Conservation (phyloP, 2,113 vertebrate genomes). For the Electrona antarctica region DNA sequence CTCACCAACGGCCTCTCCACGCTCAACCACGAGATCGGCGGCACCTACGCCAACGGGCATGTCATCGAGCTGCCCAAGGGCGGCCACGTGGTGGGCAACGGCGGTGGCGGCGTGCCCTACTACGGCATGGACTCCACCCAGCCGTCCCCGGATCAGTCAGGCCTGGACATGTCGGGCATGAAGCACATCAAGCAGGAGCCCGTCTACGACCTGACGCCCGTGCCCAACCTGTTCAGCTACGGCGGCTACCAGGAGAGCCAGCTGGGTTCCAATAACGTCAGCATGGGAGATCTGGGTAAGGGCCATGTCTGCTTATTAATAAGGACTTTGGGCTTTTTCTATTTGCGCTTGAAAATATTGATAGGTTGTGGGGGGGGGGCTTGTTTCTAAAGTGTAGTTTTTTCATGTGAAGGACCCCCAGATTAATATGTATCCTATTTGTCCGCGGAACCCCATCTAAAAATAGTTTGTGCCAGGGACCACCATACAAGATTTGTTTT, state of each 20-base stretch:
- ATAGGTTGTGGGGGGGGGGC: too few species aligned
- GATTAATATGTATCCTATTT: too few species aligned
- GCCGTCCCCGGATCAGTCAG: conserved; percentile 97
- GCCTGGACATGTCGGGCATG: conserved; percentile 97
- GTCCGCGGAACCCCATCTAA: too few species aligned
- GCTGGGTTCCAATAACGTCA: conserved; percentile 86
- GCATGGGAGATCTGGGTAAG: conserved; percentile 94
- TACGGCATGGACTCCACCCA: conserved; percentile 95
- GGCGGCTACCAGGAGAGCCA: conserved; percentile 95
- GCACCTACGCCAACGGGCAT: conserved; percentile 91
- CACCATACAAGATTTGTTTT: too few species aligned
- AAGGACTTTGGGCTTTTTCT: too few species aligned
- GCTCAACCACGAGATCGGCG: conserved; percentile 88
- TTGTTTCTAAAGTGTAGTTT: too few species aligned
- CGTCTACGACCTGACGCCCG: conserved; percentile 96
- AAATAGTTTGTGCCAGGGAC: too few species aligned
- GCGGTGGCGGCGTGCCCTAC: conserved; percentile 70
- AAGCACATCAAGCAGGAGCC: conserved; percentile 99
- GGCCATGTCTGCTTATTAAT: too few species aligned
- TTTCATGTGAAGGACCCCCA: too few species aligned
- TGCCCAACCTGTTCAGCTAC: conserved; percentile 97
- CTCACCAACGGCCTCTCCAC: conserved; percentile 89
- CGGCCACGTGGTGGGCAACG: not conserved
- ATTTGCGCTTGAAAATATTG: too few species aligned
- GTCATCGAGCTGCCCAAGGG: conserved; percentile 94